Percentiles rank a stretch among this genome's conserved stretches.
These are phyloP conservation scores for Tadarida brasiliensis DNA, from an alignment of 2,797 vertebrate species.

Conservation along the genomic window DNA sequence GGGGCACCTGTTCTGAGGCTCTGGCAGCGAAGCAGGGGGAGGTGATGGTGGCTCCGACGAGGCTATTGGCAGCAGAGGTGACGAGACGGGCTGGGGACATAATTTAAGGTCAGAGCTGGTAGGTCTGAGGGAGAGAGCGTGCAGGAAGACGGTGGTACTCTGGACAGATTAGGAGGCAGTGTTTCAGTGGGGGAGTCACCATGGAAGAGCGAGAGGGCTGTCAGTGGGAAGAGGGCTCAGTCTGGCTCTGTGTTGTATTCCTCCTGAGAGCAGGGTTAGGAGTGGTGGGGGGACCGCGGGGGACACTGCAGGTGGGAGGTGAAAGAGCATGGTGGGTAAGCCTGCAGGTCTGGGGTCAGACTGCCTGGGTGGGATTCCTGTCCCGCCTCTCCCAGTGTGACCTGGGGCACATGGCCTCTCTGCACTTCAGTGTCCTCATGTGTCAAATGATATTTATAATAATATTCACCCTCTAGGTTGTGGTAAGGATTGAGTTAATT, in stretches of 20 bases:
- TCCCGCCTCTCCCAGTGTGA: fast-evolving
- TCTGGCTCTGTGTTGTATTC: not conserved
- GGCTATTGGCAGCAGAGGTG: not conserved
- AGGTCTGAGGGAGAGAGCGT: not conserved
- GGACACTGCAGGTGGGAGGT: fast-evolving
- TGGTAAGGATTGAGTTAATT: not conserved
- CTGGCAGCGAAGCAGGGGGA: not conserved
- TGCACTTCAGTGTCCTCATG: not conserved
- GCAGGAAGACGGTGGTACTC: not conserved
- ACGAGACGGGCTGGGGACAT: not conserved
- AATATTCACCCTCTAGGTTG: not conserved
- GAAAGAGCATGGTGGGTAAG: fast-evolving
- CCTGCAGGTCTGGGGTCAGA: not conserved
- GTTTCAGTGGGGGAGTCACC: not conserved
- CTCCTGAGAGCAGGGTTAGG: not conserved
- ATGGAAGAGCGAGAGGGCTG: not conserved
- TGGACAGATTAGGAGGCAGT: not conserved
- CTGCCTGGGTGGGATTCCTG: not conserved
- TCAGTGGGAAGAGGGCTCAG: not conserved
- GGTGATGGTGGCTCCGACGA: not conserved
- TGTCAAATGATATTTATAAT: not conserved
- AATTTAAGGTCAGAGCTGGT: not conserved
- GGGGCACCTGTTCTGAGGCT: not conserved
- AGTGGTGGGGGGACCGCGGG: not conserved
- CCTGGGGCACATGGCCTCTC: not conserved